Conservation (phyloP, 2,113 vertebrate species). For the Pontoporia blainvillei region DNA sequence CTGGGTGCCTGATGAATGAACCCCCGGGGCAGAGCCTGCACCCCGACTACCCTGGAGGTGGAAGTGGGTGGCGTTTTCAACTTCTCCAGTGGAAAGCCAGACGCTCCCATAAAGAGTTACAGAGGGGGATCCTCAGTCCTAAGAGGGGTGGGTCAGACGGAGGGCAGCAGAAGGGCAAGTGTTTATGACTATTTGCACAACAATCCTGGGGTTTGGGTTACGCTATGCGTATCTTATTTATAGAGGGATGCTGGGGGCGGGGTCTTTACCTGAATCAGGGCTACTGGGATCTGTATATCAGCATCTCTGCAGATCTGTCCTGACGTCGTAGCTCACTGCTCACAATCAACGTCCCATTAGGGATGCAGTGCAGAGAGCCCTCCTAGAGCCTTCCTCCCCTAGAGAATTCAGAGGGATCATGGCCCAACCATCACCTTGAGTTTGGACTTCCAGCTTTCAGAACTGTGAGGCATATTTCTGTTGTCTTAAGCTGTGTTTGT, state of each 20-base stretch:
- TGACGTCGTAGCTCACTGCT: background rate
- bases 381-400: background rate
- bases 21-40: background rate
- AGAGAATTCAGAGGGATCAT: background rate
- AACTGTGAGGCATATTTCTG: background rate
- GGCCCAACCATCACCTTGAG: background rate
- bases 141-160: background rate
- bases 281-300: background rate
- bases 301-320: background rate
- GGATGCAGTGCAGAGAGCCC: background rate
- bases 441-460: background rate
- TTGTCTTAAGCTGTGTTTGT: background rate
- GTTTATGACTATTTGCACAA: background rate
- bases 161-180: background rate
- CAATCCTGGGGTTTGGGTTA: background rate
- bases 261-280: background rate
- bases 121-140: background rate
- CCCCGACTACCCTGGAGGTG: background rate
- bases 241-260: background rate
- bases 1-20: background rate
- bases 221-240: background rate
- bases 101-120: background rate
- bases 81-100: background rate
- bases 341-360: background rate
- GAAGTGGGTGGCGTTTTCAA: background rate